Evolutionary conservation across 2,113 vertebrate genomes (phyloP).

Genomic region (Rhinolophus ferrumequinum): DNA sequence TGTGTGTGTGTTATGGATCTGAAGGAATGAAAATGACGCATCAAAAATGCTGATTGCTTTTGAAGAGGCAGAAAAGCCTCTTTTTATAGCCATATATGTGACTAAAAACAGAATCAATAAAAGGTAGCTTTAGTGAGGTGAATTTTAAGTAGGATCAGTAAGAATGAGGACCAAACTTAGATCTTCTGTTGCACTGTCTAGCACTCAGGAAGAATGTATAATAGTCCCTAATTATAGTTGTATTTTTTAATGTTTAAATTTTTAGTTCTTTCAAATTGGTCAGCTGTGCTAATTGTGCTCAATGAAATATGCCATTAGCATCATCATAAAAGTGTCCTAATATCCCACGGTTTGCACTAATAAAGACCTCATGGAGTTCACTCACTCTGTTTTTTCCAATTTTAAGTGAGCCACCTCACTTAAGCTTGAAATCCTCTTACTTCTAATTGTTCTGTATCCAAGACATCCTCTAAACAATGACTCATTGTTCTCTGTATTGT

Average conservation of each 20-base stretch:
- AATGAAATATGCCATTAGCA: background rate
- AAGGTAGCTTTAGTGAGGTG: background rate
- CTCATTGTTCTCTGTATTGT: conserved; percentile 63
- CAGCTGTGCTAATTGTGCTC: background rate
- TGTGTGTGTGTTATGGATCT: background rate
- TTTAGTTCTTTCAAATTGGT: conserved; percentile 42
- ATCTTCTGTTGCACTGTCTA: background rate
- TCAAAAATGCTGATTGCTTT: background rate
- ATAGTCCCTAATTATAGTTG: background rate
- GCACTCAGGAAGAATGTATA: background rate
- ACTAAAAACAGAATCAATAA: background rate
- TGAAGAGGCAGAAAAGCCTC: background rate
- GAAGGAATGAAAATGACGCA: background rate
- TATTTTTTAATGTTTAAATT: conserved; percentile 41
- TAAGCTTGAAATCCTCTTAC: conserved; percentile 27
- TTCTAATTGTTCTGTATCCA: conserved; percentile 70
- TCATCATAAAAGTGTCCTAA: background rate
- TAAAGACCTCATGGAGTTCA: background rate
- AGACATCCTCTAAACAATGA: conserved; percentile 68
- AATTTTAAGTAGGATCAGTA: conserved; percentile 20
- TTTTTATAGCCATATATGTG: background rate
- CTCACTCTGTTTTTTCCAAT: conserved; percentile 35
- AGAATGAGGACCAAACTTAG: background rate
- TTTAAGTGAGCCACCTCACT: conserved; percentile 19
- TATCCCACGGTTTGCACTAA: background rate